A percentile compares a stretch with the other conserved stretches of the same genome.
Evolutionary conservation across 2,888 invertebrate species (phyloP).

Genomic region (Eristalis tenax): DNA sequence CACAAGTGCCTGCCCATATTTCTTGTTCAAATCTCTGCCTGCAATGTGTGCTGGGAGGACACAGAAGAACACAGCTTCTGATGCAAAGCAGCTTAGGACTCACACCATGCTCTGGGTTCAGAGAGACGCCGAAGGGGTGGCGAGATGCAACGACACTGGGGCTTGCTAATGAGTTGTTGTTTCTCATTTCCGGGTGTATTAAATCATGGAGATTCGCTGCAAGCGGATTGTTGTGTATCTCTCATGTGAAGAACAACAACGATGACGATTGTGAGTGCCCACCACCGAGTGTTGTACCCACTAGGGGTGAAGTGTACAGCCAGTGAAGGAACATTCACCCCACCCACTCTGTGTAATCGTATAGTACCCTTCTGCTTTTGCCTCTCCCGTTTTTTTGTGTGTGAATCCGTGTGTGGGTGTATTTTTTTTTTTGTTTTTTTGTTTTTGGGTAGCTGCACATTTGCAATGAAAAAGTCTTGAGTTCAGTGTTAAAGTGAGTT

Average conservation of each 20-base stretch:
- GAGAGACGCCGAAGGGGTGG: slow-evolving; percentile 2
- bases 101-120: slow-evolving; percentile 59
- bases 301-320: background rate
- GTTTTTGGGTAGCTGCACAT: slow-evolving; percentile 28
- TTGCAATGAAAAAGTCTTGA: slow-evolving; percentile 48
- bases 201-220: slow-evolving; percentile 67
- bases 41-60: slow-evolving; percentile 41
- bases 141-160: slow-evolving; percentile 48
- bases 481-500: slow-evolving; percentile 63
- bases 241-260: slow-evolving; percentile 62
- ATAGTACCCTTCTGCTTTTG: background rate
- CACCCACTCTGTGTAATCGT: slow-evolving; percentile 28
- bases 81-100: slow-evolving; percentile 46
- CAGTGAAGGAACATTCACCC: slow-evolving; percentile 26
- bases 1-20: background rate
- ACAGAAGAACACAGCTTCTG: background rate
- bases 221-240: slow-evolving; percentile 63
- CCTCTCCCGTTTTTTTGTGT: background rate
- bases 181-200: slow-evolving; percentile 70
- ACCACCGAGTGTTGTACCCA: slow-evolving; percentile 26
- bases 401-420: background rate
- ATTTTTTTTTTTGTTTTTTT: background rate
- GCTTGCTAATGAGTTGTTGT: slow-evolving; percentile 72
- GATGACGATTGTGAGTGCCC: slow-evolving; percentile 53
- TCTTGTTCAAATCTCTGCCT: background rate